Percentiles rank a stretch among this genome's conserved stretches.
phyloP scores from a whole-genome alignment of 2,888 invertebrate species.

The Hypomecis punctinalis region DNA sequence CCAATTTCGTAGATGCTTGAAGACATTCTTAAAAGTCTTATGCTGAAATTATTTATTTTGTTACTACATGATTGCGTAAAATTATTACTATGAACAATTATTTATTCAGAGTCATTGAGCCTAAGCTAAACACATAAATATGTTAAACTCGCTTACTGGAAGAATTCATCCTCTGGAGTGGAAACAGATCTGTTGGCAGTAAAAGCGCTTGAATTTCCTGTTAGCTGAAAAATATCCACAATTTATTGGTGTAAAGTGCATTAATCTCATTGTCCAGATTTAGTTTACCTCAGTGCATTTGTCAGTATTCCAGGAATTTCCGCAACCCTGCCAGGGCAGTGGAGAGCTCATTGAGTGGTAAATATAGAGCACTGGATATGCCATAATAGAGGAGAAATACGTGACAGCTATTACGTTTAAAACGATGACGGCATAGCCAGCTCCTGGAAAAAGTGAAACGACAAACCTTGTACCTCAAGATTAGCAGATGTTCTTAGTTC shows the following conservation, averaged over 20 bases:
- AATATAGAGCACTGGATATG: constrained; percentile 93
- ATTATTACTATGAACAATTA: neutral
- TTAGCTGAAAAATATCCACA: constrained; percentile 59
- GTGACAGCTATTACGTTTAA: constrained; percentile 92
- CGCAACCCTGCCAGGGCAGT: constrained; percentile 92
- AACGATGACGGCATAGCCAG: constrained; percentile 92
- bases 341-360: constrained; percentile 87
- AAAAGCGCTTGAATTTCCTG: constrained; percentile 65
- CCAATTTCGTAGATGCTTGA: constrained; percentile 90
- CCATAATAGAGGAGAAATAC: constrained; percentile 94
- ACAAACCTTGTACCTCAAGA: no score
- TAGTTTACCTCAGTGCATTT: constrained; percentile 87
- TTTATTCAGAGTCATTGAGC: neutral
- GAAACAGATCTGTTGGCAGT: constrained; percentile 70
- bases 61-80: neutral
- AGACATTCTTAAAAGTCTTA: constrained; percentile 91
- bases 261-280: constrained; percentile 37
- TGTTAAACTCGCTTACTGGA: constrained; percentile 86
- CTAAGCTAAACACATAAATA: constrained; percentile 6
- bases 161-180: constrained; percentile 93
- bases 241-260: constrained; percentile 9
- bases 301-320: constrained; percentile 93
- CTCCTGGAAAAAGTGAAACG: constrained; percentile 84
- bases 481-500: no score
- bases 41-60: constrained; percentile 80